Conservation (phyloP, 64 coral and sea anemone genomes). For the Dendronephthya gigantea region DNA sequence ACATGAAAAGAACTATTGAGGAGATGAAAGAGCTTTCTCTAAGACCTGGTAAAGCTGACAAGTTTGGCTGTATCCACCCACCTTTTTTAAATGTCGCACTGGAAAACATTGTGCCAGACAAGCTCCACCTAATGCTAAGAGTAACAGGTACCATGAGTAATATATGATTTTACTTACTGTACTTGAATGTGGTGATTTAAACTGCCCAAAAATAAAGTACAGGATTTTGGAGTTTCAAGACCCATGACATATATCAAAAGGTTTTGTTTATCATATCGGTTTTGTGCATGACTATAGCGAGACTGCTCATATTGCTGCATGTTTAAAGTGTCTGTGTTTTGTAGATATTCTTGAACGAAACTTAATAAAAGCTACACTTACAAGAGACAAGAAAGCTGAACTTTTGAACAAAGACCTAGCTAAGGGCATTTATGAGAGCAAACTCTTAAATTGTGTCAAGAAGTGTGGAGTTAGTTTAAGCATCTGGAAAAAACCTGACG, state of each 20-base stretch:
- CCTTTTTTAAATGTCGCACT: constrained; percentile 30
- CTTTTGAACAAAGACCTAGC: not conserved
- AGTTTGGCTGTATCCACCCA: constrained; percentile 37
- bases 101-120: constrained; percentile 20
- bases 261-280: too few species aligned
- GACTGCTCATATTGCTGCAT: not conserved
- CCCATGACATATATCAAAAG: too few species aligned
- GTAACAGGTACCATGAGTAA: constrained; percentile 6
- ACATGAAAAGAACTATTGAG: constrained; percentile 7
- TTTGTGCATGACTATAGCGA: too few species aligned
- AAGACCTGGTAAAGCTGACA: constrained; percentile 28
- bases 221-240: too few species aligned
- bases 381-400: constrained; percentile 40
- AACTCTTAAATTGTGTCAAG: not conserved
- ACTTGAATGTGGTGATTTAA: not conserved
- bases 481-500: constrained; percentile 33
- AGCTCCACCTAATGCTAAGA: constrained; percentile 35
- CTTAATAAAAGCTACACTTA: constrained; percentile 22
- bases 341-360: constrained; percentile 15
- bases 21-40: constrained; percentile 33
- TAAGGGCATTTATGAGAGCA: not conserved
- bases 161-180: not conserved
- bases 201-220: too few species aligned
- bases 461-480: constrained; percentile 27
- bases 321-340: not conserved